Percentiles rank a stretch among this genome's conserved stretches.
Conservation (phyloP, 1,140 invertebrate species). For the Ips nitidus region DNA sequence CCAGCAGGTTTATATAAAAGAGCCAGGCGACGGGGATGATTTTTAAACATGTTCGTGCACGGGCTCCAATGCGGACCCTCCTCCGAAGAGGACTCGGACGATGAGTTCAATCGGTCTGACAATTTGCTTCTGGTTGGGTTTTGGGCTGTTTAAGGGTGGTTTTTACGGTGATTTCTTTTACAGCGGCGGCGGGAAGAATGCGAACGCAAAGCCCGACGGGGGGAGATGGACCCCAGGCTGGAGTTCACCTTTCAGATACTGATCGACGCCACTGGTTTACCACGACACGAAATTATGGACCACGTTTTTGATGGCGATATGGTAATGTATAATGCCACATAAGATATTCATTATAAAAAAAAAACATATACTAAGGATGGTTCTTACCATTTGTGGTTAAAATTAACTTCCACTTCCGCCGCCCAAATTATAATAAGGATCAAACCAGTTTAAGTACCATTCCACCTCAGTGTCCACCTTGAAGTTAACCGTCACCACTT, state of each 20-base stretch:
- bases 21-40: not conserved
- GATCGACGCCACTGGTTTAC: conserved; percentile 76
- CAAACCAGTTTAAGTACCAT: too few relatives aligned
- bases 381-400: too few relatives aligned
- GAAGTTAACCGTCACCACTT: too few relatives aligned
- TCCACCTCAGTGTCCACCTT: too few relatives aligned
- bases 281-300: conserved; percentile 82
- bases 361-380: too few relatives aligned
- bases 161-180: conserved; percentile 19
- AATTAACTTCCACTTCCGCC: too few relatives aligned
- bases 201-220: conserved; percentile 80
- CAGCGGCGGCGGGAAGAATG: conserved; percentile 86
- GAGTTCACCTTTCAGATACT: conserved; percentile 86
- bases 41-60: conserved; percentile 43
- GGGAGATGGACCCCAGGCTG: conserved; percentile 85
- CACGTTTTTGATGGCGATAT: conserved; percentile 86
- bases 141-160: not conserved
- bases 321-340: conserved; percentile 55
- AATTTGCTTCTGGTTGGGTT: conserved; percentile 39
- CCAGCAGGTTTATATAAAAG: conserved; percentile 1
- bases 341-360: not conserved
- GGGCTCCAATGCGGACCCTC: conserved; percentile 32
- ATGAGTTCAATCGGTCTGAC: conserved; percentile 35
- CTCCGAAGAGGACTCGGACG: conserved; percentile 38
- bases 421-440: too few relatives aligned